These are phyloP conservation scores for Eulemur coronatus DNA, from an alignment of 2,797 vertebrate genomes.

Conservation along the genomic window DNA sequence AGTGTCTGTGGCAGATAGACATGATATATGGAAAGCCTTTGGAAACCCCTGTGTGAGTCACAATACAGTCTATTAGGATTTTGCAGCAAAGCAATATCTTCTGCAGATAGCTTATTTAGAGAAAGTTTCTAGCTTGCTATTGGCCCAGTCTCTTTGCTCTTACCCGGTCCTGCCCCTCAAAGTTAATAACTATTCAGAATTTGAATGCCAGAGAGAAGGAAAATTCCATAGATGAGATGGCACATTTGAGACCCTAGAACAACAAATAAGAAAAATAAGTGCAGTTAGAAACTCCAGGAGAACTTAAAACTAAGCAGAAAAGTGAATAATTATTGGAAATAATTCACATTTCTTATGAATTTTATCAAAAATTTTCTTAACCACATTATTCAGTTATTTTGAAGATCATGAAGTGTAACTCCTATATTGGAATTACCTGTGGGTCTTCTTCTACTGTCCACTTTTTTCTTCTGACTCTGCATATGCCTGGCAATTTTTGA, in stretches of 20 bases:
- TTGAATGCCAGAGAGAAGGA: neutral
- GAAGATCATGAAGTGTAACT: neutral
- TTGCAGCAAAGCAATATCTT: neutral
- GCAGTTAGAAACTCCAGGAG: neutral
- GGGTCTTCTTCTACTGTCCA: neutral
- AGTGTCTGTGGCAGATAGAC: neutral
- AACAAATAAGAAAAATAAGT: neutral
- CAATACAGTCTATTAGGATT: neutral
- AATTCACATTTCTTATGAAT: neutral
- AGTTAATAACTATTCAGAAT: neutral
- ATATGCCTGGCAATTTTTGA: neutral
- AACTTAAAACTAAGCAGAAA: neutral
- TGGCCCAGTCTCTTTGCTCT: neutral
- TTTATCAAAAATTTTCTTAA: neutral
- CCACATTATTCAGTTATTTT: neutral
- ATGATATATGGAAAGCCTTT: neutral
- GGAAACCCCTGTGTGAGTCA: neutral
- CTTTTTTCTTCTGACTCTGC: neutral
- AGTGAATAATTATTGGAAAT: neutral
- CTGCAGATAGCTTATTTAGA: neutral
- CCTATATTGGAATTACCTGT: neutral
- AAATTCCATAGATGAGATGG: neutral
- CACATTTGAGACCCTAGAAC: neutral
- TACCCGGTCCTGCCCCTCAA: neutral
- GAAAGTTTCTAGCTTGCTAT: neutral